Evolutionary conservation across 2,888 invertebrate genomes (phyloP).

Genomic region (Periphyllus acericola): DNA sequence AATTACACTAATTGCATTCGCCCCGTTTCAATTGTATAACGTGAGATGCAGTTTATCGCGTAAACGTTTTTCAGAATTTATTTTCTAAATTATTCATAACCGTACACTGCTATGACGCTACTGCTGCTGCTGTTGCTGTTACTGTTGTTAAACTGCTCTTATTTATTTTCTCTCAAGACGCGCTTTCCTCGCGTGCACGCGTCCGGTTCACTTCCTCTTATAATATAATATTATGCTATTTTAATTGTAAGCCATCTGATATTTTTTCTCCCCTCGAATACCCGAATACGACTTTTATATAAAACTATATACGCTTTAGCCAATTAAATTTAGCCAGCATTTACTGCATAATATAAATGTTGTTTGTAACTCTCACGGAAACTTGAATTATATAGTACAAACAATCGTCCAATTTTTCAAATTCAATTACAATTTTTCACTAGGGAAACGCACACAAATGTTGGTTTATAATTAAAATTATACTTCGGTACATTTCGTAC

Average conservation of each 20-base stretch:
- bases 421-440: neutral
- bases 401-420: neutral
- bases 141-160: neutral
- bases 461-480: neutral
- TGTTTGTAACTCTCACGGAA: neutral
- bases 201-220: too few relatives aligned
- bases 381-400: neutral
- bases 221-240: neutral
- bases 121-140: neutral
- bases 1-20: neutral
- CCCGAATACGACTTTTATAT: neutral
- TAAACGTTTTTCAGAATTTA: neutral
- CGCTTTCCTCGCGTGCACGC: neutral
- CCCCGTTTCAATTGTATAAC: neutral
- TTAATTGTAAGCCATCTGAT: neutral
- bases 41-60: neutral
- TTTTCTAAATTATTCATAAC: slow-evolving; percentile 3
- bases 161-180: slow-evolving; percentile 2
- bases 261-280: neutral
- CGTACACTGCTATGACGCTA: neutral
- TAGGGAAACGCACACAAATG: neutral
- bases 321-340: neutral
- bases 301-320: neutral
- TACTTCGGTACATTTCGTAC: neutral
- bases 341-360: neutral